Evolutionary conservation across 2,113 vertebrate genomes (phyloP).

Genomic region (Tragulus kanchil): DNA sequence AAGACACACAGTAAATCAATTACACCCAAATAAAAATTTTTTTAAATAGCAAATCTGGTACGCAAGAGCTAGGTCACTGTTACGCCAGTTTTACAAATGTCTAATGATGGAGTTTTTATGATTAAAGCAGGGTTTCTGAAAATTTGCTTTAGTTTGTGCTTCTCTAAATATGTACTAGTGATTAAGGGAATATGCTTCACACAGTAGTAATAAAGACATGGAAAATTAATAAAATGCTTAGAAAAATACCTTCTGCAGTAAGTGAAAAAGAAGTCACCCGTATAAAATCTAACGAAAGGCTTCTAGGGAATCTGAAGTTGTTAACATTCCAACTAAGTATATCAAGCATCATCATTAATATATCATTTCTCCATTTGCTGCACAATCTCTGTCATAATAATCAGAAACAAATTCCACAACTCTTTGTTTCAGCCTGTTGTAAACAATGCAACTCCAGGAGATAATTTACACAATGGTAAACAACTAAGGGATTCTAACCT

Average conservation of each 20-base stretch:
- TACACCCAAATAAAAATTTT: background rate
- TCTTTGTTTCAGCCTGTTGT: conserved; percentile 84
- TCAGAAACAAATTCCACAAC: conserved; percentile 85
- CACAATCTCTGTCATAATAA: conserved; percentile 82
- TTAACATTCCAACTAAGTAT: conserved; percentile 80
- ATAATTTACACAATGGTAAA: conserved; percentile 85
- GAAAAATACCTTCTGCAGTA: conserved; percentile 70
- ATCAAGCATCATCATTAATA: conserved; percentile 77
- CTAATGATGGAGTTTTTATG: background rate
- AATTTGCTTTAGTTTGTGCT: conserved; percentile 18
- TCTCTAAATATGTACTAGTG: conserved; percentile 17
- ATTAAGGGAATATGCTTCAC: background rate
- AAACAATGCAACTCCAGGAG: conserved; percentile 86
- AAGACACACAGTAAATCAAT: background rate
- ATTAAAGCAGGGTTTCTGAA: background rate
- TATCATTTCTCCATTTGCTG: conserved; percentile 80
- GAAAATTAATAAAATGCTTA: conserved; percentile 68
- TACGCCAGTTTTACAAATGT: background rate
- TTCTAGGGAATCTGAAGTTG: conserved; percentile 80
- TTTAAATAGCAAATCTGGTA: background rate
- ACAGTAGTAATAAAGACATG: conserved; percentile 5
- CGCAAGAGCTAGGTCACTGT: background rate
- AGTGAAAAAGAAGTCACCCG: background rate
- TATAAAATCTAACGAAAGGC: conserved; percentile 77
- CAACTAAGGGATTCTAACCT: conserved; percentile 87